phyloP scores from a whole-genome alignment of 2,113 vertebrate species.

The Gymnarchus niloticus region DNA sequence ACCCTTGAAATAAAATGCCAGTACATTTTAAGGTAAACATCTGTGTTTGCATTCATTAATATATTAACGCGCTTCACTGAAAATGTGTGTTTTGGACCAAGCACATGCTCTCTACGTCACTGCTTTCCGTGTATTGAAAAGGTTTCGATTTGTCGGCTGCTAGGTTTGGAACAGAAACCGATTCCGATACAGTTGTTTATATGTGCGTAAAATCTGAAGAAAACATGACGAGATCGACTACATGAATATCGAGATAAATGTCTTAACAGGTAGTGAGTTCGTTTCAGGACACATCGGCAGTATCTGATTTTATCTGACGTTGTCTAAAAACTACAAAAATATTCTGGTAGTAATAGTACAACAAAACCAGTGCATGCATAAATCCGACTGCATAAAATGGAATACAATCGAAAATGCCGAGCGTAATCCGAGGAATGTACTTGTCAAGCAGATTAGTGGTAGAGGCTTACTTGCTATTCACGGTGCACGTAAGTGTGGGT shows the following conservation, averaged over 20 bases:
- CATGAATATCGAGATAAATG: background rate
- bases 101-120: constrained; percentile 15
- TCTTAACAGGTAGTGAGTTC: background rate
- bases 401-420: background rate
- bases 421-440: background rate
- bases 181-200: background rate
- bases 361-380: background rate
- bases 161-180: background rate
- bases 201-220: background rate
- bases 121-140: background rate
- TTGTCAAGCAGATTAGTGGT: background rate
- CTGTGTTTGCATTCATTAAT: background rate
- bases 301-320: background rate
- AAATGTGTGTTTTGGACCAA: background rate
- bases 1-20: constrained; percentile 21
- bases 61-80: background rate
- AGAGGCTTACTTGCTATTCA: background rate
- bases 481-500: background rate
- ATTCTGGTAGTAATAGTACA: background rate
- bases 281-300: background rate
- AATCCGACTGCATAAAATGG: background rate
- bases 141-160: constrained; percentile 12
- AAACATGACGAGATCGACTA: background rate
- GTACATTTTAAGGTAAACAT: constrained; percentile 27
- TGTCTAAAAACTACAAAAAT: background rate